Base-by-base conservation (phyloP, 2,113 vertebrate species). In the Sceloporus tristichus region DNA sequence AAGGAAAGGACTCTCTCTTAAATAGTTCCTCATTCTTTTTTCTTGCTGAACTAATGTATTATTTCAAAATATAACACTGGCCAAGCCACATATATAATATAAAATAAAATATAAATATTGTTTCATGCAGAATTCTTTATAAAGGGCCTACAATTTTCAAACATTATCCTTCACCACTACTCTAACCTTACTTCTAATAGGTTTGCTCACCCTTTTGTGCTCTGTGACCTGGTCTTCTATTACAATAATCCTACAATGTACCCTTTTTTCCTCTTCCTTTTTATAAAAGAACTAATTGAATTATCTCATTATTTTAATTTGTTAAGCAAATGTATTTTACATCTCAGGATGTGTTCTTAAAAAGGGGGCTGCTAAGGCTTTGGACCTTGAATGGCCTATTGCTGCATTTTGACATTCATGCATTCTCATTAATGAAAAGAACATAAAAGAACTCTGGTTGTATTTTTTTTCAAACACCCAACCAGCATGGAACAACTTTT, bases 261-360 rank as follows among this genome's bases (percentile, higher is more conserved):
- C 97, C 97, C 98, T 98, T 97, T 97, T 97, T 93, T 96, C 48
- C 92, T 93, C 93, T 96, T 96, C 97, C 97, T 98, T 96, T 94
- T 92, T 87, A 95, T 93, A 81, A 96, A 97, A 97, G 98, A 98
- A 97, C 98, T 99, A 98, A 99, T 98, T 99, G 97, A 99, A 99
- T 99, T 99, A 98, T 99, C 98, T 98, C 98, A 98, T 97, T 98
- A 97, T 97, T 98, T 98, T 97, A 97, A 97, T 99, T 99, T 99
- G 98, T 98, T 99, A 99, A 98, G 98, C 98, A 99, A 99, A 99
- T 98, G 98, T 98, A 99, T 98, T 98, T 98, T 97, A 97, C 95
- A 96, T 98, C 98, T 98, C 97, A 98, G 98, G 98, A 98, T 98
- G 98, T 98, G 95, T 98, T 98, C 98, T 98, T 98, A 98, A 97